Conservation (phyloP, 2,797 vertebrate genomes). For the Sebastes matsubarae region DNA sequence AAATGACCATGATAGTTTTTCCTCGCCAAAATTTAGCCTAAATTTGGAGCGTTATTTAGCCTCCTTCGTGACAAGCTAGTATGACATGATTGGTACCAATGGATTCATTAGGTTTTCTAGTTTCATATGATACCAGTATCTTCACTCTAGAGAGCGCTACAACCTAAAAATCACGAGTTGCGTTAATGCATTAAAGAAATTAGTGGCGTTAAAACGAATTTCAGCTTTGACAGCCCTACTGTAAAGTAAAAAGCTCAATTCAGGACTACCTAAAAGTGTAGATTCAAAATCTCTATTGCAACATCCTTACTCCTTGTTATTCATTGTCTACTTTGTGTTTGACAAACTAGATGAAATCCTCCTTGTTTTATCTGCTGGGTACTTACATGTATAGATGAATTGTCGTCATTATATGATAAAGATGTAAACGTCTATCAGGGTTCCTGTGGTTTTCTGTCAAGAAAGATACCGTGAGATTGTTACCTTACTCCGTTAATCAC, state of each 20-base stretch:
- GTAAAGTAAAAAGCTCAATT: neutral
- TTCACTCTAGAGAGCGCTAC: no score
- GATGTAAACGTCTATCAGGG: neutral
- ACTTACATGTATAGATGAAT: neutral
- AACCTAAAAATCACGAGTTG: rapidly evolving
- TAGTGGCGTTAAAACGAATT: no score
- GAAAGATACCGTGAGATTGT: slow-evolving; percentile 11
- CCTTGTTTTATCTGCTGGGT: neutral
- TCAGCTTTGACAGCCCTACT: no score
- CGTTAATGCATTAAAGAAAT: no score
- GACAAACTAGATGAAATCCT: neutral
- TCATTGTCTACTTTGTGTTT: neutral
- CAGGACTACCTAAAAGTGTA: neutral
- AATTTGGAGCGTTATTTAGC: rapidly evolving
- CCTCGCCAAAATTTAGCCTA: rapidly evolving
- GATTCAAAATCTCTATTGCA: neutral
- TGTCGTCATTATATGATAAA: neutral
- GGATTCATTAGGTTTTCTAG: no score
- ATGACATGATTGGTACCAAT: rapidly evolving
- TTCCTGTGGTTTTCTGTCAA: slow-evolving; percentile 39
- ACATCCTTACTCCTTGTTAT: no score
- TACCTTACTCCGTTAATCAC: neutral
- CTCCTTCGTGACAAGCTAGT: no score
- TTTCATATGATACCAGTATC: rapidly evolving
- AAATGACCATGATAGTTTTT: rapidly evolving